Percentiles rank a stretch among this genome's conserved stretches.
Conservation (phyloP, 2,797 vertebrate species). For the Ctenosaura bakeri region DNA sequence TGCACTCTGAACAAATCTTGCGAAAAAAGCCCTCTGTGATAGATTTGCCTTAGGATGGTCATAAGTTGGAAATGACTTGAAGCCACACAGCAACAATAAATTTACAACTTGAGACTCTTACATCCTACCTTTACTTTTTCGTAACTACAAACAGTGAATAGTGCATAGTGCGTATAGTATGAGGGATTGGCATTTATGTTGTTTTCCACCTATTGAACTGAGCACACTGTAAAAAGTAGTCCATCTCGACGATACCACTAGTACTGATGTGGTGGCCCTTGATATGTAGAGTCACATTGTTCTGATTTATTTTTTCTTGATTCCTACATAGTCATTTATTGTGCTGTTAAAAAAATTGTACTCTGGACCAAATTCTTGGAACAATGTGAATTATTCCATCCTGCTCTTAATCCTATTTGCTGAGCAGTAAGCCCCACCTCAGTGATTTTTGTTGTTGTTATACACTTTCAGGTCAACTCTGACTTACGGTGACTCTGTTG, state of each 20-base stretch:
- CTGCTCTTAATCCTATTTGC: not conserved
- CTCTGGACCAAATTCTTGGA: not conserved
- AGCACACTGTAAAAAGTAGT: not conserved
- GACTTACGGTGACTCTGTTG: too few relatives aligned
- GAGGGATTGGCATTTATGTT: not conserved
- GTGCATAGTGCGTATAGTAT: not conserved
- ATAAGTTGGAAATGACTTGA: too few relatives aligned
- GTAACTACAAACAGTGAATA: not conserved
- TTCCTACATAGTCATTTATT: not conserved
- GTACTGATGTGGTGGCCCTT: not conserved
- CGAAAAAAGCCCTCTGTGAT: too few relatives aligned
- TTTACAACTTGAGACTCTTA: not conserved
- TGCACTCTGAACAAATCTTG: too few relatives aligned
- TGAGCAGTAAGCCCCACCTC: not conserved
- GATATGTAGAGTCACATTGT: not conserved
- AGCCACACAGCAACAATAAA: not conserved
- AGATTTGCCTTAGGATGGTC: too few relatives aligned
- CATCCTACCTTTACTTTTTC: not conserved
- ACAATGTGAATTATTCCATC: not conserved
- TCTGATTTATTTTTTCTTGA: not conserved
- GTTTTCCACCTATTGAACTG: not conserved
- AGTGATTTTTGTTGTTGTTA: not conserved
- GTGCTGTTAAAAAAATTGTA: not conserved
- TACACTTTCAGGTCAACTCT: too few relatives aligned
- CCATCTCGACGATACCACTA: too few relatives aligned